Evolutionary conservation across 2,113 vertebrate genomes (phyloP), one percentile per base, ranked within the genome.

Genomic region (Crotalus horridus): DNA sequence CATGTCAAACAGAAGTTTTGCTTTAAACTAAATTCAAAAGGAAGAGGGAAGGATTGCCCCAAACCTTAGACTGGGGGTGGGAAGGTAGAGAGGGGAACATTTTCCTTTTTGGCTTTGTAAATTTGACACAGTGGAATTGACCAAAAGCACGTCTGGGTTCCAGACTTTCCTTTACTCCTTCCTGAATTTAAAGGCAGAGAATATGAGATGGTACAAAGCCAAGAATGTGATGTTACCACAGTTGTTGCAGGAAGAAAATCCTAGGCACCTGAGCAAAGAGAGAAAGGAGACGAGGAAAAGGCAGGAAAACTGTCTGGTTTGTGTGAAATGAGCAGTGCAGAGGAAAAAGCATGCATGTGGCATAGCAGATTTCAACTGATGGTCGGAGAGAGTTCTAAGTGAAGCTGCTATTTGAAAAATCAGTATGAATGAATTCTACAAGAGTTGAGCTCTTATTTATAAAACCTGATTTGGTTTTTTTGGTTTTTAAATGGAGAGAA

Each of bases 161-260:
- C 0, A 0, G 0, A 43, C 29, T 92, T 43, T 74, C 92, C 91
- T 20, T 69, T 59, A 54, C 51, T 3, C 26, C 20, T 90, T 93
- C 59, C 26, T 87, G 6, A 5, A 2, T 61, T 64, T 17, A 12
- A 88, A 58, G 90, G 89, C 96, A 46, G 43, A 86, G 81, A n/a
- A 56, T 13, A 96, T 94, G 95, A 95, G 91, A 92, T 89, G 94
- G 95, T 94, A 92, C 86, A 91, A 92, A 92, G 95, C 94, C 92
- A 96, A 95, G 93, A 93, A 95, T 92, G 94, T 96, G 96, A 95
- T 96, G 96, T 95, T 94, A 94, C 96, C 95, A 94, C 94, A 86
- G 86, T 96, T 97, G 94, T 95, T 95, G 93, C 56, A 93, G 94
- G 91, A 97, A 95, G 26, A 94, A 96, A 97, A 96, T 96, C 96